These are phyloP conservation scores for Rhynchomys soricoides DNA, from an alignment of 2,113 vertebrate species.

Conservation along the genomic window DNA sequence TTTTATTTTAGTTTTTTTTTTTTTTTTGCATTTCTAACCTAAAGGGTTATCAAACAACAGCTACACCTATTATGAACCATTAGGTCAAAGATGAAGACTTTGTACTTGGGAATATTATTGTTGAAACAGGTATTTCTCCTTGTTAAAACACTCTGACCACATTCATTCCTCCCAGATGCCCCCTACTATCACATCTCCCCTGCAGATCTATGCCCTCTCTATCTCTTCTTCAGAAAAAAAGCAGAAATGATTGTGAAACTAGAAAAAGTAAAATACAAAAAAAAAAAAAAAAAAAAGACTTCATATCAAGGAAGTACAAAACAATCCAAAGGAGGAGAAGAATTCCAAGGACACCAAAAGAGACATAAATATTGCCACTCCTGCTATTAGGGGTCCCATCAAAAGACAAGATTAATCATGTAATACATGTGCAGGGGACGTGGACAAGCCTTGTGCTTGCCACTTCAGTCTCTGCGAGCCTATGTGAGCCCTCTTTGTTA, in stretches of 20 bases:
- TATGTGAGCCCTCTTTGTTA: no score
- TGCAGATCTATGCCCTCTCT: neutral
- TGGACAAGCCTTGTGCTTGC: fast-evolving
- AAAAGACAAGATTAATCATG: neutral
- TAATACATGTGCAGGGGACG: neutral
- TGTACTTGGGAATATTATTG: neutral
- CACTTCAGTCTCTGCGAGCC: neutral
- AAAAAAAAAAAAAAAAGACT: neutral
- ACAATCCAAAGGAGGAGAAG: neutral
- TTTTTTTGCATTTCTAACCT: neutral
- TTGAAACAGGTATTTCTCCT: neutral
- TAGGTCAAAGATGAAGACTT: neutral
- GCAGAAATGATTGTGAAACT: neutral
- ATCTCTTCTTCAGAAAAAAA: neutral
- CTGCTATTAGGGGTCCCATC: no score
- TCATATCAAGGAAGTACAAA: neutral
- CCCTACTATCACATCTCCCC: no score
- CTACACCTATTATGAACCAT: neutral
- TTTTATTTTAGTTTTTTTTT: no score
- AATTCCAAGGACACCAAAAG: neutral
- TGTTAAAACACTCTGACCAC: neutral
- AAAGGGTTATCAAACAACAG: neutral
- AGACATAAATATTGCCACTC: neutral
- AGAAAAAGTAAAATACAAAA: neutral
- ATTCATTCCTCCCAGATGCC: neutral